These are phyloP conservation scores for Actinia tenebrosa DNA, from an alignment of 64 coral and sea anemone genomes.

Conservation along the genomic window DNA sequence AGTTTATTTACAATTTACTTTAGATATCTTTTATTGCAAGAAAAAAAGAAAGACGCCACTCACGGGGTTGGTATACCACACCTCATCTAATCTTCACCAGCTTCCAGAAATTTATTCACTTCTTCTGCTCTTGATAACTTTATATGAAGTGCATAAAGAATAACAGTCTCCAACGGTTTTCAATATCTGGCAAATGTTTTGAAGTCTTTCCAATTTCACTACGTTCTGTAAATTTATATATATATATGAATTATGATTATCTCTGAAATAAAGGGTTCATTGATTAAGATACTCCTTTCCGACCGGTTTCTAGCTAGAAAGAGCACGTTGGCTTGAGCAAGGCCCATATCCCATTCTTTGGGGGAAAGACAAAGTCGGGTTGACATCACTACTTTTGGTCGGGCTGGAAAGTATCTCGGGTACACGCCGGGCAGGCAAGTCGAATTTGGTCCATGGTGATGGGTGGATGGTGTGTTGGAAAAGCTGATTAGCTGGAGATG, in stretches of 20 bases:
- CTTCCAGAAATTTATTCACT: too few relatives aligned
- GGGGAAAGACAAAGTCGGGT: not conserved
- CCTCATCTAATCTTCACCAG: too few relatives aligned
- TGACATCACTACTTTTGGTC: not conserved
- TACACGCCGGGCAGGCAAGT: not conserved
- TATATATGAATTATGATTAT: too few relatives aligned
- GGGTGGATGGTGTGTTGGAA: not conserved
- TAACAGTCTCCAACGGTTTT: too few relatives aligned
- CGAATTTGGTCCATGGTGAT: not conserved
- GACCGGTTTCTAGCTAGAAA: not conserved
- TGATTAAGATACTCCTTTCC: not conserved
- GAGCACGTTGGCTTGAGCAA: not conserved
- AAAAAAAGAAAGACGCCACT: too few relatives aligned
- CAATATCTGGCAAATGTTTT: too few relatives aligned
- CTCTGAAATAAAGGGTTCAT: not conserved
- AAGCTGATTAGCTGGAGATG: not conserved
- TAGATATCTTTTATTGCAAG: not conserved
- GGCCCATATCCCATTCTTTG: not conserved
- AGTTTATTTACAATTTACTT: constrained; percentile 3
- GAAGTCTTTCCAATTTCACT: not conserved
- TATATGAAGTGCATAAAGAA: too few relatives aligned
- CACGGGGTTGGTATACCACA: too few relatives aligned
- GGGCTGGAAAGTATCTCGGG: not conserved
- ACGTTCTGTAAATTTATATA: not conserved
- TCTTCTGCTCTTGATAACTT: too few relatives aligned